Evolutionary conservation across 2,797 vertebrate genomes (phyloP).

Genomic region (Decapterus maruadsi): DNA sequence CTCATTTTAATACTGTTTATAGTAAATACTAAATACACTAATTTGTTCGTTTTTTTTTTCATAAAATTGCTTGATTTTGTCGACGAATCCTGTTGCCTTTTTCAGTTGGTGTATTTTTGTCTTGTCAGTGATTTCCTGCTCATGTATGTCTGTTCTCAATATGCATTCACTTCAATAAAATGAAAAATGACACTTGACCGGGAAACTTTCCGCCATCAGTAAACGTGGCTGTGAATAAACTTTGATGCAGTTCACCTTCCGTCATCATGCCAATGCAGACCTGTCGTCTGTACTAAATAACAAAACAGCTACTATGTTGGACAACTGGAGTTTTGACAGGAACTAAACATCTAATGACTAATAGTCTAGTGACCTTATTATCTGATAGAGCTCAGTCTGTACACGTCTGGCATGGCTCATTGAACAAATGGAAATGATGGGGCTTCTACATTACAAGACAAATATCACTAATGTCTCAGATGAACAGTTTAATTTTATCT

Average conservation of each 20-base stretch:
- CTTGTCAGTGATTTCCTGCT: conserved; percentile 58
- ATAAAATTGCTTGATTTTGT: conserved; percentile 51
- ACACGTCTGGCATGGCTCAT: conserved; percentile 7
- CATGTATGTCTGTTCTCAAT: conserved; percentile 60
- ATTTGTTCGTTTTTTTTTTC: conserved; percentile 7
- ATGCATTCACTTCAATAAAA: conserved; percentile 74
- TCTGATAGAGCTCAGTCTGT: not conserved
- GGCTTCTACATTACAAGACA: not conserved
- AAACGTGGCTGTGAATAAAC: not conserved
- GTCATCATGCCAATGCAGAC: not conserved
- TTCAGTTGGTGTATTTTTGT: conserved; percentile 60
- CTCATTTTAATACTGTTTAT: conserved; percentile 60
- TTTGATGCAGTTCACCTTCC: not conserved
- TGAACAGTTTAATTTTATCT: conserved; percentile 14
- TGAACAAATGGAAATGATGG: conserved; percentile 1
- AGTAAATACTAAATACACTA: conserved; percentile 36
- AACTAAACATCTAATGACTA: conserved; percentile 1
- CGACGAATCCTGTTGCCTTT: conserved; percentile 76
- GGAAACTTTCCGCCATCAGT: not conserved
- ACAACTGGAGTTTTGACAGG: not conserved
- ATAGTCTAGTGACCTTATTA: conserved; percentile 7
- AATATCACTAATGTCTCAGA: not conserved
- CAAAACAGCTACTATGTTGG: not conserved
- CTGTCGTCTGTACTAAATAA: not conserved
- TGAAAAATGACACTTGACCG: conserved; percentile 40